Percentiles rank a stretch among this genome's conserved stretches.
These are phyloP conservation scores for Dromococcyx pavoninus DNA, from an alignment of 2,797 vertebrate genomes.

Conservation along the genomic window DNA sequence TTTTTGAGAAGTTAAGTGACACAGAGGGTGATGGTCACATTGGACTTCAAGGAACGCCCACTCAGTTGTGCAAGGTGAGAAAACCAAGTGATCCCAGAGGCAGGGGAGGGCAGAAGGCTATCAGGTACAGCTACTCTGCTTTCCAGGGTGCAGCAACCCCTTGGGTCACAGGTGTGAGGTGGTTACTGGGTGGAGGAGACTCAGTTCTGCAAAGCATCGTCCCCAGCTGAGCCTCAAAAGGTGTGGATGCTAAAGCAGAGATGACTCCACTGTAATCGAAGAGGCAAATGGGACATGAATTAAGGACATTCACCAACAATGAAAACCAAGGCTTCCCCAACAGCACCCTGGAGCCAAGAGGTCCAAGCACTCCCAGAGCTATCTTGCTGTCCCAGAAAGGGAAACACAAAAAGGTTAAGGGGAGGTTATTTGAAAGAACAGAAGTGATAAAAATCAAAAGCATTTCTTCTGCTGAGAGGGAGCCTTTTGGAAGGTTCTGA, in stretches of 20 bases:
- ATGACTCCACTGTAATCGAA: background rate
- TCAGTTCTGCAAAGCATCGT: background rate
- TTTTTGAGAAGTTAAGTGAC: background rate
- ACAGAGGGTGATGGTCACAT: accelerated
- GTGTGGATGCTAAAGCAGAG: background rate
- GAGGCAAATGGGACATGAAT: background rate
- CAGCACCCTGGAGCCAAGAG: background rate
- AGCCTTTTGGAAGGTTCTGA: background rate
- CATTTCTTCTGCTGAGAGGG: background rate
- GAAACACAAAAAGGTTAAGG: slow-evolving; percentile 1
- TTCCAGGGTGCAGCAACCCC: accelerated
- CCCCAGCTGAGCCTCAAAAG: background rate
- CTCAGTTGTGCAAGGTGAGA: background rate
- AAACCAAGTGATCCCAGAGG: background rate
- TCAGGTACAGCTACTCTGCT: accelerated
- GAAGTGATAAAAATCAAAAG: slow-evolving; percentile 16
- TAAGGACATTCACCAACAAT: background rate
- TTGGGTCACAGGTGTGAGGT: too few species aligned
- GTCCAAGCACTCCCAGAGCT: background rate
- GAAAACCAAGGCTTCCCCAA: background rate
- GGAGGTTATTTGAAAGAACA: background rate
- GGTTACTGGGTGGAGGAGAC: background rate
- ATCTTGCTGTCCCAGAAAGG: background rate
- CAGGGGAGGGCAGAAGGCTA: background rate
- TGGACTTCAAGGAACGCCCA: background rate